Percentiles rank a stretch among this genome's conserved stretches.
Evolutionary conservation across 1,140 invertebrate species (phyloP).

Genomic region (Gonatopus flavifemur): DNA sequence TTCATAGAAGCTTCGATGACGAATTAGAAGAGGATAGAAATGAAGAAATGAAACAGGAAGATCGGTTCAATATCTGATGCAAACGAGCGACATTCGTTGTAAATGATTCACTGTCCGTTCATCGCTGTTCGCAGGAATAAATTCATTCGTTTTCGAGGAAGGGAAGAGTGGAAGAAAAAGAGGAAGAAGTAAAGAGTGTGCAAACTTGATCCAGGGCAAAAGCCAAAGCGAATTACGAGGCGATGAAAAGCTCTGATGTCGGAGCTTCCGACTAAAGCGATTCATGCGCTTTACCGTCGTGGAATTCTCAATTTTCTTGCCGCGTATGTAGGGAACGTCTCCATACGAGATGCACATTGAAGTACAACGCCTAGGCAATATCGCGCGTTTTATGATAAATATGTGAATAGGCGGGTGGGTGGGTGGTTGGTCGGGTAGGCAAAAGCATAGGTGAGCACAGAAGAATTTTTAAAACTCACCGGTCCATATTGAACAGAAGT

Average conservation of each 20-base stretch:
- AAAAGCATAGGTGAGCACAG: no score
- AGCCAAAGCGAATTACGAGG: slow-evolving; percentile 23
- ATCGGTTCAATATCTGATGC: slow-evolving; percentile 14
- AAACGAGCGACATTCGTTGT: slow-evolving; percentile 13
- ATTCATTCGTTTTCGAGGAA: slow-evolving; percentile 23
- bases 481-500: no score
- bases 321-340: no score
- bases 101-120: slow-evolving; percentile 24
- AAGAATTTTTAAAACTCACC: no score
- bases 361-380: slow-evolving; percentile 11
- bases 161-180: neutral
- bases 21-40: no score
- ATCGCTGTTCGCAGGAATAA: slow-evolving; percentile 22
- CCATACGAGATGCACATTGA: neutral
- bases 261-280: slow-evolving; percentile 23
- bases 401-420: slow-evolving; percentile 11
- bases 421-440: no score
- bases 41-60: slow-evolving; percentile 4
- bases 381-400: slow-evolving; percentile 32
- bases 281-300: slow-evolving; percentile 20
- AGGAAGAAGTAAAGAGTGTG: slow-evolving; percentile 12
- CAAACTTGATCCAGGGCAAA: slow-evolving; percentile 16
- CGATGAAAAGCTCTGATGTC: slow-evolving; percentile 18
- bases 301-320: slow-evolving; percentile 29
- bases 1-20: no score